Base-by-base conservation (phyloP, 1,140 invertebrate genomes). In the Battus philenor region DNA sequence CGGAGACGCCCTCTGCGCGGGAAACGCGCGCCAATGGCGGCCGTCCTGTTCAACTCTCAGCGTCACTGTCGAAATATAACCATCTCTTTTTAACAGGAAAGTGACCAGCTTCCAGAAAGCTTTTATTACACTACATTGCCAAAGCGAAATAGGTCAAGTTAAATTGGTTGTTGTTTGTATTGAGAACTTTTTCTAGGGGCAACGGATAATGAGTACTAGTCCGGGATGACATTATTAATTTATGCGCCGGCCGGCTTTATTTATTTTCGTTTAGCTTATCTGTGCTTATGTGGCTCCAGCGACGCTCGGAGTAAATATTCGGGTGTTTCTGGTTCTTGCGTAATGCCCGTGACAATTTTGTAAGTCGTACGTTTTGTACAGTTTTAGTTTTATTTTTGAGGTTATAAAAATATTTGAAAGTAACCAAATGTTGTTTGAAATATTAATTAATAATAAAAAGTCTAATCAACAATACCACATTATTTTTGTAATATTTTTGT, bases 1-100 rank as follows among this genome's bases (percentile, higher is more conserved):
- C 29, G 68, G 75, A 51, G 54, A 72, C 79, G 79, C 79, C 79
- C 68, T 75, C 64, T 59, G 50, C 59, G 64, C 55, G 47, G 53
- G 58, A 55, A 60, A 38, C 39, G 39, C 65, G 61, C 32, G 48
- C 74, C 74, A 76, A 78, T 76, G 43, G 55, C 50, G 41, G 31
- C 34, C 38, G 24, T 26, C 54, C 53, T 16, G 38, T 41, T 41
- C 38, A 16, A 26, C 4, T 41, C 38, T 8, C n/a, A 5, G 16
- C 10, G 38, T 15, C 5, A 12, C 6, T 24, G 13, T 27, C 4
- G 5, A 7, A 24, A 45, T 50, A 13, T 0, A 44, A 50, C 20
- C 47, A 10, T 47, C 48, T 36, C 39, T 38, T 22, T 53, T 39
- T 47, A 18, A 22, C 27, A 10, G 16, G 24, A 7, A 15, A 2